Base-by-base conservation (phyloP, 1,140 invertebrate genomes). In the Drosophila athabasca region DNA sequence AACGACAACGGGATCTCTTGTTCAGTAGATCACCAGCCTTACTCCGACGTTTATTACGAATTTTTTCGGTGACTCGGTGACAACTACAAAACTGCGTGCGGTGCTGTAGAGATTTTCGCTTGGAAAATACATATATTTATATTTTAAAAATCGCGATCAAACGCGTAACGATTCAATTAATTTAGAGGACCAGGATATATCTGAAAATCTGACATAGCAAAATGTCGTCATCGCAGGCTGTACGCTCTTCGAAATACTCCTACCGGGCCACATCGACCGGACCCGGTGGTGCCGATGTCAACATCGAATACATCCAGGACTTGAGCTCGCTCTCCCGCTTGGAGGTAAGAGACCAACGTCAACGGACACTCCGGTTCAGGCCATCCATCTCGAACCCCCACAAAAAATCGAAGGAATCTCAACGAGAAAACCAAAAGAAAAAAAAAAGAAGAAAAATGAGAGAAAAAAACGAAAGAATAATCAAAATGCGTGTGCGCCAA, bases 221-320 rank as follows among this genome's bases (percentile, higher is more conserved):
- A 73, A 91, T 91, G 90, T 91, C 90, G 76, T 95, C 95, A 92
- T 95, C 95, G 92, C 94, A 95, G 92, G 93, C 96, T 92, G 94
- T 96, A 88, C 97, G 96, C 93, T 94, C 95, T 82, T 96, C 96
- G 91, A 97, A 97, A 93, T 98, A 97, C 93, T 95, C 95, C 83
- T 98, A 98, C 94, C 95, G 96, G 92, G 90, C 91, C 76, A 91
- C 89, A 44, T 96, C 95, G 87, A 94, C 94, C 83, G 96, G 95
- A 84, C 95, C 95, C 90, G 95, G 95, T 91, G 94, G 93, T 81
- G 96, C 96, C 92, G 96, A 98, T 93, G 96, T 98, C 92, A 97
- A 95, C 94, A 97, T 98, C 93, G 97, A 98, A 93, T 98, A 98
- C 94, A 95, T 95, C 92, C 95, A 96, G 93, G 97, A 98, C 93